phyloP scores from a whole-genome alignment of 2,888 invertebrate species.

The Ophioninae sp. region DNA sequence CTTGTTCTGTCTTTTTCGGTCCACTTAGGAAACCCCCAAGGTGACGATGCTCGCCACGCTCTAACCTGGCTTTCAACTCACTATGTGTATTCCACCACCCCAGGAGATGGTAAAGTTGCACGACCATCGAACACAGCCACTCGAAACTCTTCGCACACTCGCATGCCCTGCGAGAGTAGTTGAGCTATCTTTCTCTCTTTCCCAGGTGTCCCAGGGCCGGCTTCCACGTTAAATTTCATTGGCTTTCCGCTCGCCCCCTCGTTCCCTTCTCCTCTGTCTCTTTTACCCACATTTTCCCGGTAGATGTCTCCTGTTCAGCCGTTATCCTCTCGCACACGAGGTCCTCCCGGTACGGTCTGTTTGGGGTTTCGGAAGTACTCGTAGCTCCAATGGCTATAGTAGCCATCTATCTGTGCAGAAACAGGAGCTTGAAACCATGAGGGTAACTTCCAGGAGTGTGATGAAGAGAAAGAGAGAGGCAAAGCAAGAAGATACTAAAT shows the following conservation, averaged over 20 bases:
- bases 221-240: slow-evolving; percentile 50
- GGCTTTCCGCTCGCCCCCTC: slow-evolving; percentile 40
- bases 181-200: slow-evolving; percentile 39
- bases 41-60: slow-evolving; percentile 42
- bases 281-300: slow-evolving; percentile 29
- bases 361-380: slow-evolving; percentile 62
- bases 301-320: slow-evolving; percentile 48
- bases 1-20: slow-evolving; percentile 17
- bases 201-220: slow-evolving; percentile 55
- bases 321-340: slow-evolving; percentile 55
- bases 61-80: slow-evolving; percentile 42
- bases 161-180: slow-evolving; percentile 43
- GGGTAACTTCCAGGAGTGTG: slow-evolving; percentile 51
- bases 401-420: slow-evolving; percentile 52
- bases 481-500: slow-evolving; percentile 13
- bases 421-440: slow-evolving; percentile 48
- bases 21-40: slow-evolving; percentile 26
- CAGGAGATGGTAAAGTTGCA: slow-evolving; percentile 52
- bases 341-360: slow-evolving; percentile 57
- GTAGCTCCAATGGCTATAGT: slow-evolving; percentile 46
- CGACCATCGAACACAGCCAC: slow-evolving; percentile 52
- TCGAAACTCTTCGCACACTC: slow-evolving; percentile 47
- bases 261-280: slow-evolving; percentile 30
- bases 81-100: slow-evolving; percentile 12
- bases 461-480: slow-evolving; percentile 19